Conservation (phyloP, 2,113 vertebrate species). For the Ivindomyrus marchei region DNA sequence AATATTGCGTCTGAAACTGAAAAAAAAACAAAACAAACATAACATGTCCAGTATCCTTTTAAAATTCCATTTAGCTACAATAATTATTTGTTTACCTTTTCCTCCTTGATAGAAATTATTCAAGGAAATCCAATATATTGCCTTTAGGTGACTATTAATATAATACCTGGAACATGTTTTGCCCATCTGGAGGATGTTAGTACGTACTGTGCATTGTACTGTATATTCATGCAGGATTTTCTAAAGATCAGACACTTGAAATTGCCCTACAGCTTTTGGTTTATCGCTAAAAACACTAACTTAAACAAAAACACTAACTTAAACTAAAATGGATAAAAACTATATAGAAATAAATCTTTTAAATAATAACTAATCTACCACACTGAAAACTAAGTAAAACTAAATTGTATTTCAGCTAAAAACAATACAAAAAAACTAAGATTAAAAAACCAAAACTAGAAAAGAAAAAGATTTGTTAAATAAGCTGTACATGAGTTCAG, state of each 20-base stretch:
- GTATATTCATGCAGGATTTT: background rate
- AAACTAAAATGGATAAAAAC: background rate
- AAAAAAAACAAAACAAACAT: background rate
- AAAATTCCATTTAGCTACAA: background rate
- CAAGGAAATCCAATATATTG: background rate
- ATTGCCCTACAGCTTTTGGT: background rate
- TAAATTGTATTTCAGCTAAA: background rate
- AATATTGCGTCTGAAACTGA: background rate
- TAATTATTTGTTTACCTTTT: background rate
- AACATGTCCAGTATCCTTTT: background rate
- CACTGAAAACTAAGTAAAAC: background rate
- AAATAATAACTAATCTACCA: background rate
- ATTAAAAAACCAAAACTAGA: background rate
- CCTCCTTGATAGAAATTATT: background rate
- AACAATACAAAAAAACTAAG: background rate
- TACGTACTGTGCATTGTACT: background rate
- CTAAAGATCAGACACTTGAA: background rate
- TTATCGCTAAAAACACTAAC: background rate
- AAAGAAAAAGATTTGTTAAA: background rate
- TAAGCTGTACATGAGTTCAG: background rate
- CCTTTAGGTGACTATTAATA: background rate
- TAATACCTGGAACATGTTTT: background rate
- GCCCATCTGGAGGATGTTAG: background rate
- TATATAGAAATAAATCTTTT: background rate
- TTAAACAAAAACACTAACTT: background rate